Evolutionary conservation across 1,140 invertebrate genomes (phyloP).

Genomic region (Drosophila mojavensis): DNA sequence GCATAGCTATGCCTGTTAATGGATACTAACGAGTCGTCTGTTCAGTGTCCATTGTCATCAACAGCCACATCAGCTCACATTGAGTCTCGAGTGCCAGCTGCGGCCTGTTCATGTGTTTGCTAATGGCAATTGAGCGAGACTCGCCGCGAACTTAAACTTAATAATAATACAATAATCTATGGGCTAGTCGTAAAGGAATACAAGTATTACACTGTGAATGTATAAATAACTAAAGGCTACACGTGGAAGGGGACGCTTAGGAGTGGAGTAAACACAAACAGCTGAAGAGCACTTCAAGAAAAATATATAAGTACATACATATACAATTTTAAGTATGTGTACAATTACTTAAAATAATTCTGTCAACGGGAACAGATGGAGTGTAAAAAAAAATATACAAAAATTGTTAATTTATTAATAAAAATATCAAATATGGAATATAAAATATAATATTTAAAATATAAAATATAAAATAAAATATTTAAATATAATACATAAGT

Average conservation of each 20-base stretch:
- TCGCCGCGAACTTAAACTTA: not conserved
- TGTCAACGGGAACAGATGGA: no score
- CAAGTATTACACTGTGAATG: not conserved
- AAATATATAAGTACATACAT: no score
- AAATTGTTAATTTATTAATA: no score
- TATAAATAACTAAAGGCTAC: not conserved
- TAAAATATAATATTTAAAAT: no score
- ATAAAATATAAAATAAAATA: no score
- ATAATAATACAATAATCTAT: constrained; percentile 13
- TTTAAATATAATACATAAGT: no score
- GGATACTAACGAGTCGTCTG: constrained; percentile 57
- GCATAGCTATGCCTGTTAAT: constrained; percentile 13
- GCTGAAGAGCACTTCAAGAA: no score
- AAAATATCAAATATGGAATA: no score
- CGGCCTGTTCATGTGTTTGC: not conserved
- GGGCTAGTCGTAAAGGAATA: not conserved
- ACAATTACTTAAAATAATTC: no score
- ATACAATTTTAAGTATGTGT: no score
- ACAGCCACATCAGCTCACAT: not conserved
- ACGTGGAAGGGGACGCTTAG: not conserved
- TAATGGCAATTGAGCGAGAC: constrained; percentile 17
- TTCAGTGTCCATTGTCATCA: constrained; percentile 16
- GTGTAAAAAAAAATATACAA: no score
- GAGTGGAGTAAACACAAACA: not conserved
- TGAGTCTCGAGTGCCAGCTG: not conserved